Conservation (phyloP, 2,888 invertebrate genomes). For the Mythimna ferrago region DNA sequence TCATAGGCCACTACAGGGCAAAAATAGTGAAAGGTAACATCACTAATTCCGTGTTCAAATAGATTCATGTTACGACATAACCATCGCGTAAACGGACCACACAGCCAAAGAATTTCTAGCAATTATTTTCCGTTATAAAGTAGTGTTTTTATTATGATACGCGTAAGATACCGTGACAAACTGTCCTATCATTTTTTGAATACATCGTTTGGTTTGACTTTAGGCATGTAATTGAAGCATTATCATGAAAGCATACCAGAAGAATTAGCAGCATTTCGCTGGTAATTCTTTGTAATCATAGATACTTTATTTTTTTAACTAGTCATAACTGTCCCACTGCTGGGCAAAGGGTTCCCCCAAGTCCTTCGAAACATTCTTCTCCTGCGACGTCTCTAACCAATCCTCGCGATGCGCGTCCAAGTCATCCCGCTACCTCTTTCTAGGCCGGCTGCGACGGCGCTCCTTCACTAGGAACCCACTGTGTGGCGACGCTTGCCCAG, state of each 20-base stretch:
- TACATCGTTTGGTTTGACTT: background rate
- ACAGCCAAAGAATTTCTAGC: slow-evolving; percentile 18
- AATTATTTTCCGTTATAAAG: slow-evolving; percentile 13
- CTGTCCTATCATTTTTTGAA: background rate
- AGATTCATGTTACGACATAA: slow-evolving; percentile 55
- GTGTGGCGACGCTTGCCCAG: no score
- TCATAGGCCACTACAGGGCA: slow-evolving; percentile 57
- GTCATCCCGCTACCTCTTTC: no score
- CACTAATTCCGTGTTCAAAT: slow-evolving; percentile 56
- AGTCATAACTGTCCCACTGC: no score
- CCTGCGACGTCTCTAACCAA: no score
- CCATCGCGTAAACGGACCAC: slow-evolving; percentile 29
- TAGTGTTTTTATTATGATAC: slow-evolving; percentile 13
- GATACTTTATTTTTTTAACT: background rate
- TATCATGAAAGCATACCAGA: background rate
- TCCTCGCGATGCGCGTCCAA: no score
- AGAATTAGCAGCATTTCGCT: background rate
- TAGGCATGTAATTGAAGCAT: background rate
- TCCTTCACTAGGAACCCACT: no score
- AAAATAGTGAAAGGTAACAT: slow-evolving; percentile 63
- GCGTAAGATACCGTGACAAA: slow-evolving; percentile 9
- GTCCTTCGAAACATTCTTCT: no score
- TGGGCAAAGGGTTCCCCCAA: no score
- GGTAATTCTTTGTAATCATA: background rate
- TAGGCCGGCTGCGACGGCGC: no score